Evolutionary conservation across 53 echinoderm and acorn worm genomes (phyloP).

Genomic region (Holothuria scabra): DNA sequence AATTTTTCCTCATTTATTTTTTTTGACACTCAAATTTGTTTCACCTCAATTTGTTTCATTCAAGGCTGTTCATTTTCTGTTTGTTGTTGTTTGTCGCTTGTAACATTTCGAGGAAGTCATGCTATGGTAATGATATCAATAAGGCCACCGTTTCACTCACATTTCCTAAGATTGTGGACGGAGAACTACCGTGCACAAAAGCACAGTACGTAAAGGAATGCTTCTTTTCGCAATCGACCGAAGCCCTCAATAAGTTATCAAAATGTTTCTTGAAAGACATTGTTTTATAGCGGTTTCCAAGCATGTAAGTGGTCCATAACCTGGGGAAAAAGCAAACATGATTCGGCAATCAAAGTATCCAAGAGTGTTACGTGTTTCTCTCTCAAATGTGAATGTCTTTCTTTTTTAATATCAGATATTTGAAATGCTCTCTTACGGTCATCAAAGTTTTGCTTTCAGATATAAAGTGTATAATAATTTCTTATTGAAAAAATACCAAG

Average conservation of each 20-base stretch:
- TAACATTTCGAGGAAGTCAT: no score
- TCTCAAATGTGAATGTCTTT: background rate
- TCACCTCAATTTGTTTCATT: no score
- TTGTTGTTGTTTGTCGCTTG: no score
- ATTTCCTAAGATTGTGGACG: background rate
- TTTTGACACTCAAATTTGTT: no score
- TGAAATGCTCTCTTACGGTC: no score
- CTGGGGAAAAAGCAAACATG: background rate
- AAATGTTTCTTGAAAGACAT: background rate
- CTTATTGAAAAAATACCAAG: no score
- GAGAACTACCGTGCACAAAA: background rate
- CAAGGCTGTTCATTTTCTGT: no score
- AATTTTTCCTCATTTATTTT: no score
- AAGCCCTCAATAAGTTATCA: background rate
- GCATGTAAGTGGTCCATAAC: slow-evolving; percentile 31
- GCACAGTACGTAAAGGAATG: slow-evolving; percentile 5
- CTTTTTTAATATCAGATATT: background rate
- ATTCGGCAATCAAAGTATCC: no score
- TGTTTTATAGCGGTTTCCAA: background rate
- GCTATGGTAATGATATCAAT: no score
- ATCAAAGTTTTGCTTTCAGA: no score
- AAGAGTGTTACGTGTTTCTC: background rate
- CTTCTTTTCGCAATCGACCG: slow-evolving; percentile 9
- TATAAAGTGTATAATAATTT: no score
- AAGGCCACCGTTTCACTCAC: background rate